Evolutionary conservation across 2,888 invertebrate genomes (phyloP), one percentile per base, ranked within the genome.

Genomic region (Pachycephus smyrnensis): DNA sequence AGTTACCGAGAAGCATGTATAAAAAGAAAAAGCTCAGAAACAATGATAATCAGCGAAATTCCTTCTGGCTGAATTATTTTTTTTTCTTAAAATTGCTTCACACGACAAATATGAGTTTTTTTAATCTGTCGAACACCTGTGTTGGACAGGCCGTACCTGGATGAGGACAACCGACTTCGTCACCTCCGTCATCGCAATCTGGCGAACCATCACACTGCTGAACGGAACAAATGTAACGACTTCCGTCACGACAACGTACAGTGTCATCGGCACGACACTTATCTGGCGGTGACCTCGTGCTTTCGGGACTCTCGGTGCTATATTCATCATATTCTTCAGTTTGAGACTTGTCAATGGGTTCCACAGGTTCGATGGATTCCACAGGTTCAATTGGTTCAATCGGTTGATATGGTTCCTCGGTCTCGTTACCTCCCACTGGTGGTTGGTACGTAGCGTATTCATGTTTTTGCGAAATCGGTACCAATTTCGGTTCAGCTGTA

Each of bases 121-220:
- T 32, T 55, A 12, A 73, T 32, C 23, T 9, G 15, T 40, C 31
- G 55, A 23, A 55, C 55, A 23, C 30, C n/a, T 68, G 35, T n/a
- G 11, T 37, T 69, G 31, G 35, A 73, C 40, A 33, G 37, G 33
- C 68, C 82, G 81, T 85, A 86, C 86, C 86, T 86, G 81, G 69
- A 68, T 82, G 69, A 78, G 85, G 86, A 88, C 96, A 96, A 82
- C 93, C 92, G 32, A 85, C 85, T 89, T 97, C 97, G 88, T 97
- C 97, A 33, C 94, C 94, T 9, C 93, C 93, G 86, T 95, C 95
- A 11, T 91, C 88, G 86, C 97, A 97, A 84, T 97, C 94, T 0
- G 76, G 69, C 1, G 86, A 84, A 3, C 94, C 94, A 88, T 97
- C 94, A 89, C 97, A 97, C 80, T 92, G 90, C 79, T 93, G 93